A percentile compares a stretch with the other conserved stretches of the same genome.
phyloP scores from a whole-genome alignment of 2,113 vertebrate species.

The Myrmecophaga tridactyla region DNA sequence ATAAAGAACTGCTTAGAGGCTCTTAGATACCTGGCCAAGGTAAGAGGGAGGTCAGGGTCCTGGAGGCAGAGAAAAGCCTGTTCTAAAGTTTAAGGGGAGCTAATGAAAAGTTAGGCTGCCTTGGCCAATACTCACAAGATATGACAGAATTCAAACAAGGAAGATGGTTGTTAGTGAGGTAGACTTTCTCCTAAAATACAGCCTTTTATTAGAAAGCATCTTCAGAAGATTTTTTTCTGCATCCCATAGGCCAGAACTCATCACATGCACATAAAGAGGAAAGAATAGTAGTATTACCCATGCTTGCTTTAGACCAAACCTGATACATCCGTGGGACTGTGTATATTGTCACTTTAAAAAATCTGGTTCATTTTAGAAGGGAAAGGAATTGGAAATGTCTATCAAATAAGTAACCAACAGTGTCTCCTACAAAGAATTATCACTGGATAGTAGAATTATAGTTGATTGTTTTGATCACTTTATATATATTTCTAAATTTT shows the following conservation, averaged over 20 bases:
- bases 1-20: too few relatives aligned
- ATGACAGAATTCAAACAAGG: not conserved
- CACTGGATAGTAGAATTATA: not conserved
- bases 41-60: too few relatives aligned
- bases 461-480: not conserved
- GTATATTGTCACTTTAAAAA: not conserved
- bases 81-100: too few relatives aligned
- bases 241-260: not conserved
- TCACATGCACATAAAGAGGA: not conserved
- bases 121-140: not conserved
- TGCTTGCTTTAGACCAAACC: not conserved
- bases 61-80: too few relatives aligned
- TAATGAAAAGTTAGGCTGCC: too few relatives aligned
- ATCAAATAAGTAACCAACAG: not conserved
- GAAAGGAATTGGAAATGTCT: not conserved
- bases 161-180: not conserved
- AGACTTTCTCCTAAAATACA: not conserved
- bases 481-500: not conserved
- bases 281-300: not conserved
- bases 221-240: not conserved
- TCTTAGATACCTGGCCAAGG: too few relatives aligned
- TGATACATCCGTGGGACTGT: not conserved
- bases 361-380: not conserved
- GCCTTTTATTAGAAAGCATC: not conserved
- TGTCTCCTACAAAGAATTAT: not conserved